phyloP scores from a whole-genome alignment of 1,140 invertebrate genomes.

The Drosophila miranda region DNA sequence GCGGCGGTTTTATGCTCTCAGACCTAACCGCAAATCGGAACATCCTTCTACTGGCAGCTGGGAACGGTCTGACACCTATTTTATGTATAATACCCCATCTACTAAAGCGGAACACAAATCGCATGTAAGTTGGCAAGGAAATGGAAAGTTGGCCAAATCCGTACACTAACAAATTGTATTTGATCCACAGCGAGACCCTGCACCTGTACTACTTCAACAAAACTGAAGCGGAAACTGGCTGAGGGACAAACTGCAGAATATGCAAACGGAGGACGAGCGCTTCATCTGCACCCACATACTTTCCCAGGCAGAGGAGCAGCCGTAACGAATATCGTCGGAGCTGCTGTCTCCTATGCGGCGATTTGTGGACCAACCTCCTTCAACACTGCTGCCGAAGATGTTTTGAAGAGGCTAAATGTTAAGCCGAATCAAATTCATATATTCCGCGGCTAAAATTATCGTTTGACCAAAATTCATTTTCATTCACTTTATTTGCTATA shows the following conservation, averaged over 20 bases:
- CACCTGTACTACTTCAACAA: conserved; percentile 93
- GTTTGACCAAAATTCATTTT: conserved; percentile 8
- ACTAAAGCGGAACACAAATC: conserved; percentile 85
- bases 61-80: conserved; percentile 95
- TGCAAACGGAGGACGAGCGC: conserved; percentile 46
- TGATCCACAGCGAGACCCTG: conserved; percentile 85
- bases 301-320: conserved; percentile 85
- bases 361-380: conserved; percentile 85
- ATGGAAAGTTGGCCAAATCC: not conserved
- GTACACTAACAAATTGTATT: not conserved
- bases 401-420: conserved; percentile 83
- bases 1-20: conserved; percentile 84
- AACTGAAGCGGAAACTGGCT: conserved; percentile 91
- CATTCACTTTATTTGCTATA: conserved; percentile 26
- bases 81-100: conserved; percentile 86
- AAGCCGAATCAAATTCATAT: conserved; percentile 83
- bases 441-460: conserved; percentile 83
- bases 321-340: conserved; percentile 83
- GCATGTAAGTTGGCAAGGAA: conserved; percentile 83
- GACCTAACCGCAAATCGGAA: conserved; percentile 84
- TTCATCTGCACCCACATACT: conserved; percentile 84
- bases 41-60: conserved; percentile 91
- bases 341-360: conserved; percentile 82
- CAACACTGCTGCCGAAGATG: conserved; percentile 83
- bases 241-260: conserved; percentile 82